phyloP scores from a whole-genome alignment of 2,113 vertebrate species.

The Nothocercus julius region DNA sequence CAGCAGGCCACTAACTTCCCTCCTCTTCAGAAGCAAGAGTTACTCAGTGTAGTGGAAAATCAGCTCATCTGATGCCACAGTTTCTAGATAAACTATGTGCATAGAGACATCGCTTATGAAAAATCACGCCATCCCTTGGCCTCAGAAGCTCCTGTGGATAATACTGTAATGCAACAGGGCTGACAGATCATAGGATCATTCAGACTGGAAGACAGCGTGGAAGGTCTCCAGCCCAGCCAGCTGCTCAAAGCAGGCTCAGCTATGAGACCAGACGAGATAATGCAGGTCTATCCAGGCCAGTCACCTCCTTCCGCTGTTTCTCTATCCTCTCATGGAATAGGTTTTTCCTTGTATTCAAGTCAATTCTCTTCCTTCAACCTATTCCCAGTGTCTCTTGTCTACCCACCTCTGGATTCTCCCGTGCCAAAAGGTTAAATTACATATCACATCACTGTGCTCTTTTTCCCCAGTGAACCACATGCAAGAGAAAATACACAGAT shows the following conservation, averaged over 20 bases:
- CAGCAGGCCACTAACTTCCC: neutral
- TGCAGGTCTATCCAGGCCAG: neutral
- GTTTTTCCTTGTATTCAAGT: neutral
- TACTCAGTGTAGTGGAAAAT: neutral
- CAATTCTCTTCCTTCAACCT: neutral
- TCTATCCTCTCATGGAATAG: neutral
- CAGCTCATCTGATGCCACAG: neutral
- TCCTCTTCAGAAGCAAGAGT: neutral
- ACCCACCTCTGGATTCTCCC: neutral
- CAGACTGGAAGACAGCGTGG: neutral
- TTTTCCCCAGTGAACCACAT: neutral
- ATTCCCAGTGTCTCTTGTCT: too few species aligned
- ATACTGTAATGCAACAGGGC: neutral
- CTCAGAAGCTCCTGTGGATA: neutral
- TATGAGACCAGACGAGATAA: neutral
- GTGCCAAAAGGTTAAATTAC: neutral
- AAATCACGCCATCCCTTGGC: neutral
- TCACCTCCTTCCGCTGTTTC: neutral
- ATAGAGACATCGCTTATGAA: neutral
- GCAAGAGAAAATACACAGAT: neutral
- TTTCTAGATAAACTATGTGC: neutral
- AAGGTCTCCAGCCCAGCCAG: neutral
- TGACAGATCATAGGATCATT: neutral
- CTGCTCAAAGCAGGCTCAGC: neutral
- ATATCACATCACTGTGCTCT: neutral